Conservation (phyloP, 2,797 vertebrate genomes). For the Hydrolagus colliei region DNA sequence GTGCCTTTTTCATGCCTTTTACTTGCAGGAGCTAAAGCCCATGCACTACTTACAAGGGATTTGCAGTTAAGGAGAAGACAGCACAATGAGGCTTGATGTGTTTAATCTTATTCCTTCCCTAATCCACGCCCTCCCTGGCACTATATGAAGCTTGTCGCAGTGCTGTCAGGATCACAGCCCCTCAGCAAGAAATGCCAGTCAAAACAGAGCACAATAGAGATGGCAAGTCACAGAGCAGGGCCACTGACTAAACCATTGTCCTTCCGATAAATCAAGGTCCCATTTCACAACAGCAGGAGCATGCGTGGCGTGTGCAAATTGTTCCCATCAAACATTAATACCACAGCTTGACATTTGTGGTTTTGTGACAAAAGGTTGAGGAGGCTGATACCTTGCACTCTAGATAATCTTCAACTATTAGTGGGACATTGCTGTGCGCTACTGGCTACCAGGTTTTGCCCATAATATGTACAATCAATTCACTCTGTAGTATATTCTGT, state of each 20-base stretch:
- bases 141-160: neutral
- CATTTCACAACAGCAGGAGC: neutral
- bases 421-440: no score
- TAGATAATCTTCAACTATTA: no score
- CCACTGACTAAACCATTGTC: neutral
- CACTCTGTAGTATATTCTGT: no score
- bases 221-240: neutral
- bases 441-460: no score
- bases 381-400: no score
- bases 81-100: neutral
- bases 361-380: neutral
- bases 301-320: neutral
- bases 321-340: neutral
- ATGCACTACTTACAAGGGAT: conserved; percentile 16
- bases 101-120: conserved; percentile 8
- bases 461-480: no score
- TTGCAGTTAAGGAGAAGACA: neutral
- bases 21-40: conserved; percentile 15
- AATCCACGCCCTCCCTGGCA: neutral
- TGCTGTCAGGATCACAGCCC: neutral
- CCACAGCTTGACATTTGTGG: conserved; percentile 3
- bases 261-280: neutral
- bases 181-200: neutral
- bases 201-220: neutral
- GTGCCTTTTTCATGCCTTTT: neutral